Percentiles rank a stretch among this genome's conserved stretches.
phyloP scores from a whole-genome alignment of 2,797 vertebrate genomes.

The Helicolenus hilgendorfi region DNA sequence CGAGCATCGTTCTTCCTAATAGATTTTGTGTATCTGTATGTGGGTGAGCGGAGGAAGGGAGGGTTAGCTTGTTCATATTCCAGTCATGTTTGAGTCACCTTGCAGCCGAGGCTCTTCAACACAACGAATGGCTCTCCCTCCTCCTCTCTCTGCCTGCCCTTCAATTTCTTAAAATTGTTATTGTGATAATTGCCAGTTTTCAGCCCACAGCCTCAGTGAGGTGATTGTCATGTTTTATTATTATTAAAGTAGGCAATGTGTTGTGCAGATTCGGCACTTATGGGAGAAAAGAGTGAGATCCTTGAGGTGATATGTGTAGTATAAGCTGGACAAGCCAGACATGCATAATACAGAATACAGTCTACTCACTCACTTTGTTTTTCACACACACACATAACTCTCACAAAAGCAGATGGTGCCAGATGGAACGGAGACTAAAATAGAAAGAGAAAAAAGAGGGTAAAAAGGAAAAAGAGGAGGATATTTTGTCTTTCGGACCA shows the following conservation, averaged over 20 bases:
- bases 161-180: slow-evolving; percentile 53
- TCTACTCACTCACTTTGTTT: not conserved
- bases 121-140: slow-evolving; percentile 30
- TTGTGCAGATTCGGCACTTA: not conserved
- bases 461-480: not conserved
- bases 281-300: not conserved
- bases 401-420: slow-evolving; percentile 52
- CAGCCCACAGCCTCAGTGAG: slow-evolving; percentile 11
- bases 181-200: slow-evolving; percentile 57
- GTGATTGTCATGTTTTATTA: slow-evolving; percentile 16
- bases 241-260: not conserved
- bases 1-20: slow-evolving; percentile 14
- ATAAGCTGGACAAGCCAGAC: not conserved
- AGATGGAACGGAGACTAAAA: slow-evolving; percentile 45
- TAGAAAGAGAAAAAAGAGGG: slow-evolving; percentile 30
- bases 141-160: slow-evolving; percentile 3
- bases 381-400: not conserved
- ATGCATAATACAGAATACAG: not conserved
- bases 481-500: slow-evolving; percentile 45
- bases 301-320: not conserved
- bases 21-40: slow-evolving; percentile 22
- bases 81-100: slow-evolving; percentile 73
- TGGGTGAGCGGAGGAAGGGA: not conserved
- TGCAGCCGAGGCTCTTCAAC: slow-evolving; percentile 44
- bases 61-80: slow-evolving; percentile 63